These are phyloP conservation scores for Amazona guildingii DNA, from an alignment of 2,113 vertebrate species.

Conservation along the genomic window DNA sequence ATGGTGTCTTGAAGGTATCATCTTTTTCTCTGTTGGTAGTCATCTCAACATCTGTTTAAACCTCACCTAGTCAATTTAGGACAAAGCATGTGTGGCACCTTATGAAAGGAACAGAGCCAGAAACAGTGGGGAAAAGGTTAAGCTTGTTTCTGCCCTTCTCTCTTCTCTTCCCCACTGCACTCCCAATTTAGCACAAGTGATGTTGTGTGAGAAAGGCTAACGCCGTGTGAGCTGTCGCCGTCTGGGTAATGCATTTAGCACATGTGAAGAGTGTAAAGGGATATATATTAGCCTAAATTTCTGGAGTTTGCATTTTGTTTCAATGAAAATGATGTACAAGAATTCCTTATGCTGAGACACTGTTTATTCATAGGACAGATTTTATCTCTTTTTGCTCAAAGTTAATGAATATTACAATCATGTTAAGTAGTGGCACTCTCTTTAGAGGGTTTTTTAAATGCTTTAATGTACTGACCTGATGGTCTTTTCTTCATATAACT, in stretches of 20 bases:
- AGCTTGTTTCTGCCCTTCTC: not conserved
- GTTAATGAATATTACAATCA: not conserved
- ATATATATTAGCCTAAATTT: not conserved
- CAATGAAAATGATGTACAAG: not conserved
- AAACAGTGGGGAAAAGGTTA: not conserved
- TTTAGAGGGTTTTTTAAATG: not conserved
- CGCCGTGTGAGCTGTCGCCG: not conserved
- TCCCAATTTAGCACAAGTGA: not conserved
- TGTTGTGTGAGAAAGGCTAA: not conserved
- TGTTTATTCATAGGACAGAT: not conserved
- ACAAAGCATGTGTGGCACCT: not conserved
- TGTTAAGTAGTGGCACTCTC: not conserved
- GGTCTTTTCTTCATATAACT: not conserved
- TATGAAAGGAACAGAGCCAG: not conserved
- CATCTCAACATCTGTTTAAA: not conserved
- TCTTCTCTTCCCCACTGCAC: not conserved
- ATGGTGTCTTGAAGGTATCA: not conserved
- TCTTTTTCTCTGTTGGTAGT: not conserved
- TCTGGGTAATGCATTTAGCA: not conserved
- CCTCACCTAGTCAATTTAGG: not conserved
- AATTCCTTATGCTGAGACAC: not conserved
- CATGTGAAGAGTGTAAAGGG: not conserved
- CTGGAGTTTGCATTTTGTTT: not conserved
- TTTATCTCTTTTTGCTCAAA: not conserved
- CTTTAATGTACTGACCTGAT: not conserved